Conservation (phyloP, 2,113 vertebrate genomes). For the Hypomesus transpacificus region DNA sequence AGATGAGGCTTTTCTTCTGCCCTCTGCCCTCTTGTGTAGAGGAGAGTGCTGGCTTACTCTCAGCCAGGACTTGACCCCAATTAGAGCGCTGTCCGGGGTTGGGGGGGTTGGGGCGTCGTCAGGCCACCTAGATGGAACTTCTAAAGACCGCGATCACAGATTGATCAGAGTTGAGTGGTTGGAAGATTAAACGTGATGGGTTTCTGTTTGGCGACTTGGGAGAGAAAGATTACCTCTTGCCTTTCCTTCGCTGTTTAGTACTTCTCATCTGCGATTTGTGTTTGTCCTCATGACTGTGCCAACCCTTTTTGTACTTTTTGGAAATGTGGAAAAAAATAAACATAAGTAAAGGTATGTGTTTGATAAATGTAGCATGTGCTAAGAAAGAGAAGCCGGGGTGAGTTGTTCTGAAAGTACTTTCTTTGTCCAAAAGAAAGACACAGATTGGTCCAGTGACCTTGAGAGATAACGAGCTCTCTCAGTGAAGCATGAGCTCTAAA, state of each 20-base stretch:
- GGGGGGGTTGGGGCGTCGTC: neutral
- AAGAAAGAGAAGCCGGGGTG: no score
- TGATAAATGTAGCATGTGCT: no score
- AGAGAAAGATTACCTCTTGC: neutral
- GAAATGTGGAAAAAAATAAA: no score
- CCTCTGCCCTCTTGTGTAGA: neutral
- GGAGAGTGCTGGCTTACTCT: neutral
- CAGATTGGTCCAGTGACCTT: neutral
- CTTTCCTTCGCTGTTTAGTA: neutral
- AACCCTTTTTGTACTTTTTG: neutral
- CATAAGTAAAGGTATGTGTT: no score
- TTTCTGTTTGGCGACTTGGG: neutral
- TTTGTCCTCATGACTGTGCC: neutral
- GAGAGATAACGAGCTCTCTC: neutral
- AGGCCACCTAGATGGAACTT: neutral
- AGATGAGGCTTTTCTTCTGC: neutral
- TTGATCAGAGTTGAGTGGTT: neutral
- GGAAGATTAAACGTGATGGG: neutral
- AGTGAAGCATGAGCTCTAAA: neutral
- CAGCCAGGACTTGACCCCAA: neutral
- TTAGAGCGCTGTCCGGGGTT: neutral
- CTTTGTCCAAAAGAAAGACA: no score
- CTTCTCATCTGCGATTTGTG: neutral
- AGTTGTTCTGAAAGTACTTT: no score
- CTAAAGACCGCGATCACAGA: neutral